Evolutionary conservation across 1,140 invertebrate species (phyloP), one percentile per base, ranked within the genome.

Genomic region (Lucilia sericata): DNA sequence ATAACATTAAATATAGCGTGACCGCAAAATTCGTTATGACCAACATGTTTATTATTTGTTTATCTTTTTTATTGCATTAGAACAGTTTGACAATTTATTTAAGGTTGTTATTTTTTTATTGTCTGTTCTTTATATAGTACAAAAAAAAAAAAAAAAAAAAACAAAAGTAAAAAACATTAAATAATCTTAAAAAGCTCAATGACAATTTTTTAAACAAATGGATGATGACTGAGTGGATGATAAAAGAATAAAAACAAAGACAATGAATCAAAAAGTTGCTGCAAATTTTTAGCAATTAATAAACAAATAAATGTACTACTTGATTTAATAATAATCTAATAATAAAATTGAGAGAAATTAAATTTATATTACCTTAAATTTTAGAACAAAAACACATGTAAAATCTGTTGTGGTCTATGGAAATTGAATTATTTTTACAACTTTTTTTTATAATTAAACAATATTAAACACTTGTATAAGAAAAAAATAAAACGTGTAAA

Each of bases 171-270:
- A 30, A 30, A 70, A 70, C 65, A 70, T 10, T 3, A 70, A 70
- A 70, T 70, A 70, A 70, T 70, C 65, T 8, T 10, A 70, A 70
- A 70, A 70, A 70, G 65, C 65, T 70, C 65, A 70, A 70, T 70
- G 65, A 25, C 65, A n/a, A 70, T 19, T 70, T 70, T 21, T 21
- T 10, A 70, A 55, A 55, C 9, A 55, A 55, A 70, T 25, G 19
- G 25, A 21, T 70, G n/a, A 25, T 70, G 19, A 70, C 12, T 12
- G 65, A 25, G 19, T 65, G 60, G 17, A 19, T 65, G 60, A 65
- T 65, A 65, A 65, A 25, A 70, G 25, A 70, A 17, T n/a, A 60
- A 60, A 60, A 60, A 60, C 55, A 17, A 60, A 70, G 21, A 19
- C 19, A 70, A 70, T 21, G 21, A 60, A 60, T 30, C 3, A 60